A percentile compares a stretch with the other conserved stretches of the same genome.
Evolutionary conservation across 2,888 invertebrate species (phyloP).

Genomic region (Drosophila siamana): DNA sequence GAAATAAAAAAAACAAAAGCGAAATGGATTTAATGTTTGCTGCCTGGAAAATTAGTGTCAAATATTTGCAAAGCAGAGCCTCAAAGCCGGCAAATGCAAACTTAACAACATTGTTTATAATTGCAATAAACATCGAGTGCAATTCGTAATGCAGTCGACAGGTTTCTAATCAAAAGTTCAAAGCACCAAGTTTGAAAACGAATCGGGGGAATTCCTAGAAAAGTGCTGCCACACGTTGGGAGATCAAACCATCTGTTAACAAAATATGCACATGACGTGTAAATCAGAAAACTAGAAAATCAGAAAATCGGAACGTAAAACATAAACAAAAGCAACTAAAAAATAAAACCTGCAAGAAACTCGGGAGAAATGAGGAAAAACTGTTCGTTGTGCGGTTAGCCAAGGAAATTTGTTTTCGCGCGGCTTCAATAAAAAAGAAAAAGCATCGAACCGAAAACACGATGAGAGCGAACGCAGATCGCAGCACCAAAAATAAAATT

Average conservation of each 20-base stretch:
- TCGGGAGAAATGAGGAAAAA: conserved; percentile 8
- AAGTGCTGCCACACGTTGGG: conserved; percentile 5
- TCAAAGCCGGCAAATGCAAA: conserved; percentile 11
- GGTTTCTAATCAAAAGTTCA: conserved; percentile 60
- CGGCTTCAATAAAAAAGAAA: conserved; percentile 35
- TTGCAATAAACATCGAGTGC: conserved; percentile 47
- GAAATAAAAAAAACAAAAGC: conserved; percentile 10
- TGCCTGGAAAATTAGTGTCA: conserved; percentile 66
- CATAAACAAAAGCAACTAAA: conserved; percentile 65
- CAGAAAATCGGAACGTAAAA: conserved; percentile 60
- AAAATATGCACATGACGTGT: conserved; percentile 69
- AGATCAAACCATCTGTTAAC: conserved; percentile 76
- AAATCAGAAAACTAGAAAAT: conserved; percentile 58
- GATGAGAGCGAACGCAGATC: conserved; percentile 63
- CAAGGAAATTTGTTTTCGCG: conserved; percentile 46
- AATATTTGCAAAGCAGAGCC: conserved; percentile 49
- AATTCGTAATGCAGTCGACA: conserved; percentile 34
- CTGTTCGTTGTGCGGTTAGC: conserved; percentile 62
- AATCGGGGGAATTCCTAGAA: conserved; percentile 63
- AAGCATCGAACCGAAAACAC: conserved; percentile 27
- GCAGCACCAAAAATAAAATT: conserved; percentile 65
- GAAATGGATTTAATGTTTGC: conserved; percentile 40
- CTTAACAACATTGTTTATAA: conserved; percentile 33
- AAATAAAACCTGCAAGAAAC: conserved; percentile 4
- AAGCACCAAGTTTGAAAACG: conserved; percentile 46